Base-by-base conservation (phyloP, 2,797 vertebrate genomes). In the Phrynocephalus guinanensis region DNA sequence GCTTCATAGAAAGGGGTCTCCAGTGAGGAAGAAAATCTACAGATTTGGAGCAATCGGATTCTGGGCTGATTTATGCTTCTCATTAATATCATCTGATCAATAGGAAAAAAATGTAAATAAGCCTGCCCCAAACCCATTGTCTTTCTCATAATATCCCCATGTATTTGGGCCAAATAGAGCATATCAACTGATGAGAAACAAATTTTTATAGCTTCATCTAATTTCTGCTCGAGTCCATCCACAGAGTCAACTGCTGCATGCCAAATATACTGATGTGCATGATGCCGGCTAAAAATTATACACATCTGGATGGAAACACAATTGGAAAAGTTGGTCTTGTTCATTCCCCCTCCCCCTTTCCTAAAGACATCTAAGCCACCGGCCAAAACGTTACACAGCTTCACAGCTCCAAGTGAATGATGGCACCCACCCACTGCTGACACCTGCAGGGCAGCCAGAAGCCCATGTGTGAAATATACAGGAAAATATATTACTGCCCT, bases 401-500 rank as follows among this genome's bases (percentile, higher is more conserved):
- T 68, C 78, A 50, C 20, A n/a, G 28, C 28, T 72, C 28, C 26
- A 1, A 22, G 7, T 50, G 38, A 83, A 52, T 28, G n/a, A 50
- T 10, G 63, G n/a, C 48, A 60, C 10, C 70, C 48, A 60, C 10
- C 70, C 68, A 66, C 33, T 79, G 33, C 66, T 24, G 2, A 50
- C 1, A 22, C 68, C 67, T 18, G 38, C 48, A 88, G 38, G 76
- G 63, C 52, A 72, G 52, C 52, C 33, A 20, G 52, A 2, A 84
- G 73, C 44, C 82, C 68, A 73, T 9, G 10, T 66, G 77, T 56
- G 3, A 75, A 67, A 48, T 10, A 66, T 20, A 66, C n/a, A 11
- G 56, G 76, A 38, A 66, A 84, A 88, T 84, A 84, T 88, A 88
- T 88, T 72, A 73, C 87, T 28, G 24, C 56, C 3, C 28, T 38